phyloP scores from a whole-genome alignment of 2,797 vertebrate genomes.

The Lagocephalus sceleratus region DNA sequence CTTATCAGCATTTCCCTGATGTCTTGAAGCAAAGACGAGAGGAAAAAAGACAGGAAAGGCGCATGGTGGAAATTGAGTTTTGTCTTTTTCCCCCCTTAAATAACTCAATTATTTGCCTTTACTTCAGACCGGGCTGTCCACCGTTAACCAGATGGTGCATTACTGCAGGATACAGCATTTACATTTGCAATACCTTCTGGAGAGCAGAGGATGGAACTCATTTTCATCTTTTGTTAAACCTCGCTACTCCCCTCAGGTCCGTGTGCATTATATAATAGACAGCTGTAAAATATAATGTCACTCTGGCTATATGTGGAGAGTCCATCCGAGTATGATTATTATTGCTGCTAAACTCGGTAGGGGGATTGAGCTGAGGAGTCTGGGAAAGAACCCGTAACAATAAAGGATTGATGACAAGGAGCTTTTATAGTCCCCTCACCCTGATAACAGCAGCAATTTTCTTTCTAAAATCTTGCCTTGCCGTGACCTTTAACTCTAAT shows the following conservation, averaged over 20 bases:
- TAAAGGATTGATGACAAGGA: no score
- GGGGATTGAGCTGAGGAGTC: no score
- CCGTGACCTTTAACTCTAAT: no score
- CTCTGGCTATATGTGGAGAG: no score
- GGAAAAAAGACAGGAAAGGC: constrained; percentile 23
- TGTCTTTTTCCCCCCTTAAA: constrained; percentile 5
- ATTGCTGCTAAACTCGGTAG: no score
- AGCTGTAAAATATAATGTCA: constrained; percentile 19
- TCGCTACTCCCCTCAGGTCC: constrained; percentile 22
- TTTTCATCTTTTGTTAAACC: constrained; percentile 38
- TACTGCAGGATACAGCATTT: constrained; percentile 30
- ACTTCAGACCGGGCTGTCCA: constrained; percentile 15
- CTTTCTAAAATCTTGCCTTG: no score
- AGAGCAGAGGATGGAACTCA: constrained; percentile 28
- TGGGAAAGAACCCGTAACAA: no score
- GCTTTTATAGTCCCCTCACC: no score
- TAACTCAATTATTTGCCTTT: constrained; percentile 22
- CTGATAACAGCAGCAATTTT: no score
- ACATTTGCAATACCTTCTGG: constrained; percentile 29
- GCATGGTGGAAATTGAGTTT: constrained; percentile 3
- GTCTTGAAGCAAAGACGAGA: constrained; percentile 30
- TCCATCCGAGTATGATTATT: no score
- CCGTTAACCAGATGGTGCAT: constrained; percentile 38
- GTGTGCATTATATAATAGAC: constrained; percentile 31
- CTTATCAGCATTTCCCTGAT: constrained; percentile 14